phyloP scores from a whole-genome alignment of 1,140 invertebrate genomes.

The Drosophila funebris region DNA sequence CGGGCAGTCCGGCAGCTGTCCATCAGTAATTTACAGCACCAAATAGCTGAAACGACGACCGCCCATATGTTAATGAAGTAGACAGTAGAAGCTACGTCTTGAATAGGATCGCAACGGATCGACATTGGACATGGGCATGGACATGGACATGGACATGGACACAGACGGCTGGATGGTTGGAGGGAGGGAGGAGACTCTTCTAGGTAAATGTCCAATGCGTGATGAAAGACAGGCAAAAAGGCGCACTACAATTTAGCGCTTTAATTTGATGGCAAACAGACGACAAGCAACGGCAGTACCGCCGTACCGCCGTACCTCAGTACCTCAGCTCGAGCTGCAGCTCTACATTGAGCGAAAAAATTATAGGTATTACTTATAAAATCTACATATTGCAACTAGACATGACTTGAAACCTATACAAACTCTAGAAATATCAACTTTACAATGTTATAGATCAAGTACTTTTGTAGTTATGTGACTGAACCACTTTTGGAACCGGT shows the following conservation, averaged over 20 bases:
- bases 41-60: conserved; percentile 7
- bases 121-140: conserved; percentile 10
- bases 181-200: conserved; percentile 10
- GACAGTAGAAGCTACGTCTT: not conserved
- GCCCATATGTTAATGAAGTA: conserved; percentile 73
- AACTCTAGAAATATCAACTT: too few species aligned
- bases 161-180: too few species aligned
- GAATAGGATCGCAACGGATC: conserved; percentile 14
- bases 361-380: too few species aligned
- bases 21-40: conserved; percentile 56
- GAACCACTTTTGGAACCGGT: too few species aligned
- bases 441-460: too few species aligned
- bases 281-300: conserved; percentile 32
- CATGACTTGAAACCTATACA: too few species aligned
- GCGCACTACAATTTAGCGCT: conserved; percentile 78
- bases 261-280: conserved; percentile 71
- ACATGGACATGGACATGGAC: not conserved
- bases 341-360: conserved; percentile 16
- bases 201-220: conserved; percentile 45
- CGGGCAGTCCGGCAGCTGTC: conserved; percentile 35
- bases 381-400: too few species aligned
- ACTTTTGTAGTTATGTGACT: too few species aligned
- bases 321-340: not conserved
- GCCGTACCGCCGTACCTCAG: not conserved
- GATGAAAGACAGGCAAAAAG: conserved; percentile 78